phyloP scores from a whole-genome alignment of 2,888 invertebrate species.

The Limenitis camilla region DNA sequence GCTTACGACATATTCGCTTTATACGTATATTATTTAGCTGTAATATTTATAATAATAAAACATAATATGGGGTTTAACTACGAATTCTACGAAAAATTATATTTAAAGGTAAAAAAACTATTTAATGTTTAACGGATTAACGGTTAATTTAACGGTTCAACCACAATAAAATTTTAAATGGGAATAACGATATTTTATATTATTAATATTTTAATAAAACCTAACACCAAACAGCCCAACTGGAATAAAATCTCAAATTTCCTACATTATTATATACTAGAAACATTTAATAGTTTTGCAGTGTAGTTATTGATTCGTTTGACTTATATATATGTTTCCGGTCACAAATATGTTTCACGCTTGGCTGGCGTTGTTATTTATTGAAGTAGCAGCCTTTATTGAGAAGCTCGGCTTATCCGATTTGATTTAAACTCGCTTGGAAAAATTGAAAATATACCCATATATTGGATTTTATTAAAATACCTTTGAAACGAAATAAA shows the following conservation, averaged over 20 bases:
- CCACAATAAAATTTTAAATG: too few species aligned
- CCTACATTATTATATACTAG: background rate
- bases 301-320: constrained; percentile 6
- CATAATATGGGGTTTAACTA: too few species aligned
- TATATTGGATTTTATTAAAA: constrained; percentile 5
- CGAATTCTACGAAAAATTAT: too few species aligned
- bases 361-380: constrained; percentile 11
- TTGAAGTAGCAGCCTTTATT: constrained; percentile 8
- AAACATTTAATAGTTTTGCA: background rate
- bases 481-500: background rate
- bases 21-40: too few species aligned
- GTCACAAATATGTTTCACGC: constrained; percentile 15
- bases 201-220: too few species aligned
- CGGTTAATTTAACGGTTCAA: too few species aligned
- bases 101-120: too few species aligned
- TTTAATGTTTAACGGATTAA: too few species aligned
- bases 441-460: constrained; percentile 6
- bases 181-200: too few species aligned
- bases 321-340: constrained; percentile 10
- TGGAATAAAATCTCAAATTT: background rate
- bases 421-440: constrained; percentile 8
- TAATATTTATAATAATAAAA: too few species aligned
- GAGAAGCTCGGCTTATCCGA: constrained; percentile 10
- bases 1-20: too few species aligned
- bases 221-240: too few species aligned